phyloP scores from a whole-genome alignment of 2,888 invertebrate genomes.

The Pinctada fucata region DNA sequence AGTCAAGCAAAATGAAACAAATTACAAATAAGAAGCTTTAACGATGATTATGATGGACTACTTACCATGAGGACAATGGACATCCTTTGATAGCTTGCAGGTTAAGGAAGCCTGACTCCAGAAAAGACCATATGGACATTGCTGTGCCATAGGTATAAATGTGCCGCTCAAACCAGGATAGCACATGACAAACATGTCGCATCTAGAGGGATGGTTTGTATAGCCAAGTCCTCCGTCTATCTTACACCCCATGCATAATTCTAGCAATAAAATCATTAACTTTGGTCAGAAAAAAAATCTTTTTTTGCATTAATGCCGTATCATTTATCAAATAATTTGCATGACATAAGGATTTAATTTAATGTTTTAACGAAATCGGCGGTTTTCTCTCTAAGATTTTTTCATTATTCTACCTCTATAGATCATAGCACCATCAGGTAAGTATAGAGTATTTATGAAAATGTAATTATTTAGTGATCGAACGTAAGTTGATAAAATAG shows the following conservation, averaged over 20 bases:
- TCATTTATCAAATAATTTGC: too few relatives aligned
- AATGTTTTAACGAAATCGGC: too few relatives aligned
- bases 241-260: conserved; percentile 32
- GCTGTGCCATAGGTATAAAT: conserved; percentile 27
- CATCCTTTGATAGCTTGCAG: conserved; percentile 35
- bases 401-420: too few relatives aligned
- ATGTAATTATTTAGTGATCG: too few relatives aligned
- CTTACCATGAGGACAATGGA: conserved; percentile 34
- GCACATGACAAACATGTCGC: conserved; percentile 38
- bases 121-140: conserved; percentile 37
- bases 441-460: too few relatives aligned
- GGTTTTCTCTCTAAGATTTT: too few relatives aligned
- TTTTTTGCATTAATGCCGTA: too few relatives aligned
- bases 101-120: conserved; percentile 38
- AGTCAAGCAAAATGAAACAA: too few relatives aligned
- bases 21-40: too few relatives aligned
- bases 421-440: too few relatives aligned
- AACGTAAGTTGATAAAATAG: too few relatives aligned
- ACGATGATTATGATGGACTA: not conserved
- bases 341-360: too few relatives aligned
- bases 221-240: conserved; percentile 39
- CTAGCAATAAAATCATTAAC: conserved; percentile 14
- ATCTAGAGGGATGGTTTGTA: conserved; percentile 33
- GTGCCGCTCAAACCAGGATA: conserved; percentile 27
- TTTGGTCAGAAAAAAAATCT: not conserved